Percentiles rank a stretch among this genome's conserved stretches.
Conservation (phyloP, 2,113 vertebrate species). For the Ptilonorhynchus violaceus region DNA sequence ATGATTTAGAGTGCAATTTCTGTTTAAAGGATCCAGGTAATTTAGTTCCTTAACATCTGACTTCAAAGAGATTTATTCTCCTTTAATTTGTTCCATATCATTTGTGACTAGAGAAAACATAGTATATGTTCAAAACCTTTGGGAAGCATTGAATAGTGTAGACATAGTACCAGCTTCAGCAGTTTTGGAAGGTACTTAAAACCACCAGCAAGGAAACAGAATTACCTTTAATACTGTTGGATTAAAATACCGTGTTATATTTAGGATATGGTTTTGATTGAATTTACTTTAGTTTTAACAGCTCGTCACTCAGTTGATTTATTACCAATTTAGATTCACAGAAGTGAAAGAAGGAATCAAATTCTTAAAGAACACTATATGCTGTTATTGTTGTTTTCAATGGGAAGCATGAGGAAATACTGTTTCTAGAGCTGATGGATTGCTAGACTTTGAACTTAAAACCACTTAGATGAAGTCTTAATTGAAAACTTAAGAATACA, state of each 20-base stretch:
- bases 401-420: background rate
- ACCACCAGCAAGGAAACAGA: background rate
- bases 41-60: background rate
- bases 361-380: background rate
- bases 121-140: background rate
- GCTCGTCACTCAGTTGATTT: background rate
- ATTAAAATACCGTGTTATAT: background rate
- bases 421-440: background rate
- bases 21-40: background rate
- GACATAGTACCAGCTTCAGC: background rate
- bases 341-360: background rate
- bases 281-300: background rate
- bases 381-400: background rate
- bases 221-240: background rate
- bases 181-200: background rate
- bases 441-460: background rate
- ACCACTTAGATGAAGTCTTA: background rate
- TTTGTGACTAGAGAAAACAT: background rate
- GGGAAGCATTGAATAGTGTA: background rate
- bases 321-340: background rate
- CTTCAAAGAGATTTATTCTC: background rate
- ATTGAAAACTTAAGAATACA: background rate
- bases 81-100: background rate
- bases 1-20: background rate
- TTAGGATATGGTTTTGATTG: background rate